These are phyloP conservation scores for Colletes latitarsis DNA, from an alignment of 1,140 invertebrate genomes.

Conservation along the genomic window DNA sequence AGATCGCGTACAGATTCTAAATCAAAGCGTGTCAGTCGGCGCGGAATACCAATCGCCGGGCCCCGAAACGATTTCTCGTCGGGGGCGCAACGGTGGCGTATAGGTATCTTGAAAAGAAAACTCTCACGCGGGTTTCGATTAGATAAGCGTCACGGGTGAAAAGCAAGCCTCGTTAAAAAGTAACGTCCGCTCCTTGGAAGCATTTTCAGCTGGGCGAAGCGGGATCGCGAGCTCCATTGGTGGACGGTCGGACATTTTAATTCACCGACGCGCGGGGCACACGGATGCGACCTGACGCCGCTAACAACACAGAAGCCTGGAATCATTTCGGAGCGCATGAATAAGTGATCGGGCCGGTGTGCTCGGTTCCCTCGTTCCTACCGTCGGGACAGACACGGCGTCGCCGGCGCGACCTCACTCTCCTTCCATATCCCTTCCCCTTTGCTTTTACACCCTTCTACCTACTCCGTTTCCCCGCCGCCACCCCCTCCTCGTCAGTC, in stretches of 20 bases:
- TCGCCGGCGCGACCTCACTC: slow-evolving; percentile 62
- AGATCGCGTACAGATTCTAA: too few species aligned
- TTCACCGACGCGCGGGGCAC: slow-evolving; percentile 47
- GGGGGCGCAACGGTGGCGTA: too few species aligned
- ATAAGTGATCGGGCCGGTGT: slow-evolving; percentile 71
- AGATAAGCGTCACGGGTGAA: slow-evolving; percentile 23
- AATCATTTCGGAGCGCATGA: slow-evolving; percentile 76
- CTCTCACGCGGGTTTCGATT: slow-evolving; percentile 18
- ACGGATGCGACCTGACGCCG: slow-evolving; percentile 15
- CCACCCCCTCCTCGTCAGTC: background rate
- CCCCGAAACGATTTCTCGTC: too few species aligned
- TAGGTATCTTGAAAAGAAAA: background rate
- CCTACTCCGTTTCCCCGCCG: background rate
- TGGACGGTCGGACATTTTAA: slow-evolving; percentile 53
- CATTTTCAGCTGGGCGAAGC: slow-evolving; percentile 23
- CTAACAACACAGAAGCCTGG: slow-evolving; percentile 61
- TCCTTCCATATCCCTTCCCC: slow-evolving; percentile 13
- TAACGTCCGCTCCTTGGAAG: background rate
- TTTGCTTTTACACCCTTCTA: background rate
- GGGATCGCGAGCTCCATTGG: slow-evolving; percentile 28
- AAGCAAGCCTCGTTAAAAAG: slow-evolving; percentile 35
- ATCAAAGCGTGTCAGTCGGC: too few species aligned
- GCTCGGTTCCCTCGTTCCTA: slow-evolving; percentile 56
- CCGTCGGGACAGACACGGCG: slow-evolving; percentile 65
- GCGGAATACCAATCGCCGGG: too few species aligned